phyloP scores from a whole-genome alignment of 2,888 invertebrate species.

The Drosophila pseudotakahashii region DNA sequence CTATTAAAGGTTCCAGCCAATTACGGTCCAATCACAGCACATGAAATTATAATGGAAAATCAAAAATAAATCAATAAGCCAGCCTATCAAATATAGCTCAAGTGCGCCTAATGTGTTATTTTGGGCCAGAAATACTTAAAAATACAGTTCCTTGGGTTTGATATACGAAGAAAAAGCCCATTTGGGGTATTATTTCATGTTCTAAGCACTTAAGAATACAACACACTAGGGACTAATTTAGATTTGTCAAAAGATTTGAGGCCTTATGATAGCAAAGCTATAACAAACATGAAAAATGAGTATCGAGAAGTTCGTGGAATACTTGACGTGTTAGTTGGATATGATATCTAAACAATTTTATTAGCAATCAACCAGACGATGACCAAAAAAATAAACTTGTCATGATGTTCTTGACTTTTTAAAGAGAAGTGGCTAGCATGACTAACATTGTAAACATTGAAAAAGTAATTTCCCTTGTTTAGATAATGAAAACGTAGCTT shows the following conservation, averaged over 20 bases:
- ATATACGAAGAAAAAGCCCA: background rate
- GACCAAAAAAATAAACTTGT: too few relatives aligned
- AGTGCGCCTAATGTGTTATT: conserved; percentile 12
- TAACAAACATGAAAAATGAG: background rate
- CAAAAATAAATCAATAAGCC: conserved; percentile 35
- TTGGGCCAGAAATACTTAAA: background rate
- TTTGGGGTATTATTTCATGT: background rate
- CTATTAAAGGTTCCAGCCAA: conserved; percentile 79
- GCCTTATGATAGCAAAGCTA: background rate
- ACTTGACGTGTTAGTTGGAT: background rate
- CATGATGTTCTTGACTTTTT: too few relatives aligned
- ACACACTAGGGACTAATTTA: background rate
- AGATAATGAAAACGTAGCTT: too few relatives aligned
- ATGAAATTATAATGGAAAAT: conserved; percentile 31
- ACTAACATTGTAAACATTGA: too few relatives aligned
- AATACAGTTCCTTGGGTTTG: background rate
- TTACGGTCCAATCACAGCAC: conserved; percentile 22
- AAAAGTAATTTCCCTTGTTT: too few relatives aligned
- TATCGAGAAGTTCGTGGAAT: background rate
- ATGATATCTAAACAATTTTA: background rate
- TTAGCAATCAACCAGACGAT: background rate
- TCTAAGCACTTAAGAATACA: background rate
- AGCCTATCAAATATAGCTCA: conserved; percentile 13
- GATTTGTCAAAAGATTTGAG: background rate
- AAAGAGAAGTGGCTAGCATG: too few relatives aligned